Evolutionary conservation across 2,113 vertebrate genomes (phyloP).

Genomic region (Pycnonotus jocosus): DNA sequence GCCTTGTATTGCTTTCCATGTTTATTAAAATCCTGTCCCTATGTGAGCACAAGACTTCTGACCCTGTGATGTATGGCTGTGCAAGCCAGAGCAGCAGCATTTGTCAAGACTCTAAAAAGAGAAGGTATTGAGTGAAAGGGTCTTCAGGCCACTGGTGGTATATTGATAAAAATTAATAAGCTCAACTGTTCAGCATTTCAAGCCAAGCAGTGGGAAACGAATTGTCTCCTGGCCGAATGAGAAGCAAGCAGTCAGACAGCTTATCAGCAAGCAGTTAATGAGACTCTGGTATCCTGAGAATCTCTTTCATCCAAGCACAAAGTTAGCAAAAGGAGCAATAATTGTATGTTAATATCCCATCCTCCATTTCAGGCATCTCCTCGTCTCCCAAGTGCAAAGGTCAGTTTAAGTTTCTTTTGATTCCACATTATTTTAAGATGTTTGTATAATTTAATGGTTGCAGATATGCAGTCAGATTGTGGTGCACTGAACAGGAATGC

Average conservation of each 20-base stretch:
- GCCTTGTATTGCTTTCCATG: rapidly evolving
- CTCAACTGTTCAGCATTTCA: neutral
- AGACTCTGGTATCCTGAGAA: neutral
- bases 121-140: neutral
- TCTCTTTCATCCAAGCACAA: neutral
- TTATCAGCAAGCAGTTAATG: neutral
- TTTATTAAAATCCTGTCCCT: neutral
- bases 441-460: neutral
- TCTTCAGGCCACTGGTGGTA: neutral
- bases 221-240: neutral
- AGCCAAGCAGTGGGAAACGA: neutral
- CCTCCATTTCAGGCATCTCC: neutral
- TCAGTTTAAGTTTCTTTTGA: neutral
- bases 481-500: neutral
- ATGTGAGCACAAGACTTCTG: neutral
- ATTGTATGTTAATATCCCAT: neutral
- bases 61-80: neutral
- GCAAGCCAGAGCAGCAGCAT: neutral
- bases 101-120: neutral
- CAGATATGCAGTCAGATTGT: neutral
- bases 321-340: neutral
- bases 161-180: neutral
- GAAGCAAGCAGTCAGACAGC: neutral
- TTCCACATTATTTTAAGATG: neutral
- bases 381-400: neutral